Evolutionary conservation across 2,797 vertebrate species (phyloP), one percentile per base, ranked within the genome.

Genomic region (Mormyrus hasselquistii): DNA sequence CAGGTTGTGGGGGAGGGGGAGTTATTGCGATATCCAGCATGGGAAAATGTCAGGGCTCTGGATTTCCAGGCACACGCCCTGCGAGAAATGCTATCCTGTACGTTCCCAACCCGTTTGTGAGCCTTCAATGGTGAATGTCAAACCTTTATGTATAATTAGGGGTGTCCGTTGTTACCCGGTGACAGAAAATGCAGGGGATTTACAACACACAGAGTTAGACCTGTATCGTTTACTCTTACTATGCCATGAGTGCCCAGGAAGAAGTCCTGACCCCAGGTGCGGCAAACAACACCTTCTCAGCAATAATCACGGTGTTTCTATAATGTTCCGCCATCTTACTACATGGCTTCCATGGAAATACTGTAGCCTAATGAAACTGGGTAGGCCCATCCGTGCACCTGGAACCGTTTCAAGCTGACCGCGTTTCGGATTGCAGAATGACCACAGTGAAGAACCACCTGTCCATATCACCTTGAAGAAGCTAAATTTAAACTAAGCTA

Each of bases 91-190:
- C 83, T 53, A 53, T 3, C 8, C 2, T 88, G 84, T 44, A 89
- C 65, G 49, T 7, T 47, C 89, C 86, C 3, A 76, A 89, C 79
- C 38, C 22, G 89, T 89, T 85, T n/a, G 57, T 79, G n/a, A 50
- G 83, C 65, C 76, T 22, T 88, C 62, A 38, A 47, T 88, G 73
- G 25, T 73, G 87, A 87, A 90, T 88, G 88, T 89, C 57, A 84
- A 87, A 53, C 88, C 73, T 19, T 14, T 65, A n/a, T 55, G 76
- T 76, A 49, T 73, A 62, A 89, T 84, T 65, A 44, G n/a, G n/a
- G 52, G 59, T 19, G 14, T 52, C 57, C 57, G 49, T 62, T 50
- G 41, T 59, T 25, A 83, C 29, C 44, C 52, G 82, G 44, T 84
- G n/a, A 44, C 41, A 19, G 41, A 82, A 82, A 82, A 82, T 82